Evolutionary conservation across 1,140 invertebrate species (phyloP), one percentile per base, ranked within the genome.

Genomic region (Drosophila pachea): DNA sequence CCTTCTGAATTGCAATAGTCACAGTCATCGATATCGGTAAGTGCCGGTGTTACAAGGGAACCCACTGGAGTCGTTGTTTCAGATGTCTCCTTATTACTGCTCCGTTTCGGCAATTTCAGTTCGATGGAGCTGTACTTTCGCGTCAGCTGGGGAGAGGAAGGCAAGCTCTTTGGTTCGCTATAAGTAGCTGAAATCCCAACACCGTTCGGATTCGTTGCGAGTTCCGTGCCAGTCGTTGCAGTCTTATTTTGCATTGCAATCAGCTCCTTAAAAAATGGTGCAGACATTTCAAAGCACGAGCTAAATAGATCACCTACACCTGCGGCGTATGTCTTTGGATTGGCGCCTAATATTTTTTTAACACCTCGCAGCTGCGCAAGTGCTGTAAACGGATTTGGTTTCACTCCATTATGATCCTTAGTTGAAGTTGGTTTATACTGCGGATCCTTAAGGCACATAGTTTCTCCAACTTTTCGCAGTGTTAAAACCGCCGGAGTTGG

Each of bases 371-470:
- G 91, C 63, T 93, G 92, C 5, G 91, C 91, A 8, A 95, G 88
- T 3, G 93, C 91, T 47, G 94, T 92, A 86, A 95, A 95, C 11
- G 94, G 94, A 90, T 95, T 95, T 7, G 88, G 82, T 58, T 90
- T 89, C 12, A 76, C 59, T 7, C 78, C 88, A 32, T 89, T 88
- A 67, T 89, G 89, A 65, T 88, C 89, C 42, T 91, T 92, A 11
- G 91, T 92, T 1, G 64, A 32, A 79, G 91, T 92, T 5, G 92
- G 93, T 76, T 92, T 92, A 77, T 95, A 95, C 77, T 96, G 94
- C 35, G 94, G 93, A 90, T 97, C 95, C 76, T 94, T 92, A 47
- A 93, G 91, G 78, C 94, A 94, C 92, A 96, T 95, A 14, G 94
- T 92, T 88, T 95, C 94, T 22, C 94, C 94, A 0, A 95, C 91